Base-by-base conservation (phyloP, 2,888 invertebrate species). In the Pyrrhosoma nymphula region DNA sequence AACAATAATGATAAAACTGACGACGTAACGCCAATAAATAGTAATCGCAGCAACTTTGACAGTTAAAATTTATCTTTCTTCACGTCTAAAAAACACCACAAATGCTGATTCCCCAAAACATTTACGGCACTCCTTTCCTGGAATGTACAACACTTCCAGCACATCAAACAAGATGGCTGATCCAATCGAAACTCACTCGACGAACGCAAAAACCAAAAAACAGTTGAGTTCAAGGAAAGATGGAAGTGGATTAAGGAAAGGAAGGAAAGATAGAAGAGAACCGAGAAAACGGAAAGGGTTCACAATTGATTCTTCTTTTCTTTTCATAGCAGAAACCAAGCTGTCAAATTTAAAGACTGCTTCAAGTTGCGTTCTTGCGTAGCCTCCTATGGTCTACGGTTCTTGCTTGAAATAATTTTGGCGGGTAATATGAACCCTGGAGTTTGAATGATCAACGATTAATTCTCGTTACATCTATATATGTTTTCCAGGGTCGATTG, bases 91-190 rank as follows among this genome's bases (percentile, higher is more conserved):
- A 69, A 35, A 35, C 35, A 35, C 35, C 35, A 35, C 82, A 3
- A 82, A 82, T 82, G 35, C 82, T 82, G 82, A 35, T 16, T 16
- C 10, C 14, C 35, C 6, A 35, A 14, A 18, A 10, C 69, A 82
- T 82, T 82, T 35, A 30, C 35, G 1, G 35, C 14, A 18, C 0
- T 82, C 12, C 14, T 35, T 47, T 47, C 93, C 26, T 93, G 93
- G 93, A 93, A 93, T 93, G 93, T 93, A n/a, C 23, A 6, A 39
- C 47, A 47, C 47, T 69, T 69, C 93, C 23, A 4, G 47, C 47
- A 26, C 69, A 26, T 69, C 93, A 75, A 93, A 93, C 93, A 93
- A 93, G 93, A 93, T 93, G 93, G 93, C 69, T 35, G 93, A 69
- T 93, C 82, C 35, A 82, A 82, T 35, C 35, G 82, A 82, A 82